These are phyloP conservation scores for Nothobranchius furzeri DNA, from an alignment of 2,113 vertebrate species.

Conservation along the genomic window DNA sequence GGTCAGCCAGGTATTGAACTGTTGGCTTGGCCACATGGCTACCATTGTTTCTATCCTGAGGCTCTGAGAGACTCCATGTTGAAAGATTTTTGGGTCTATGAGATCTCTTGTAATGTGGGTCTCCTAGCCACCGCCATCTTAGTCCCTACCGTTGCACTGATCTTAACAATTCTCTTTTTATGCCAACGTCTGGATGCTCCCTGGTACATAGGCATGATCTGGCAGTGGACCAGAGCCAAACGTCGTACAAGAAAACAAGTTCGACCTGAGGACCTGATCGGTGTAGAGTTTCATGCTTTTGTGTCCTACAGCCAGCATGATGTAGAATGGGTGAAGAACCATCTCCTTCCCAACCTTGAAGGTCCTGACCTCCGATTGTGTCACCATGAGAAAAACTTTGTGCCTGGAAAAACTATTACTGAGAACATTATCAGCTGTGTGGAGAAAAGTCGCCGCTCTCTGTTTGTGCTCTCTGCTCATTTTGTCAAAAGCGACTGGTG, in stretches of 20 bases:
- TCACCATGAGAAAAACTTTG: conserved; percentile 87
- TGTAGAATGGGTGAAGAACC: conserved; percentile 81
- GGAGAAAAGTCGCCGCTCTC: conserved; percentile 86
- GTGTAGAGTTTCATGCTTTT: conserved; percentile 86
- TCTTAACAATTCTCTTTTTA: conserved; percentile 53
- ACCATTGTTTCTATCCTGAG: conserved; percentile 84
- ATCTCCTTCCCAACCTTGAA: conserved; percentile 84
- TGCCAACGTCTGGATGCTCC: conserved; percentile 82
- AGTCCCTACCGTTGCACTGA: conserved; percentile 63
- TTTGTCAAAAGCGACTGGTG: conserved; percentile 95
- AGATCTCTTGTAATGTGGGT: conserved; percentile 77
- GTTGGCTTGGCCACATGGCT: conserved; percentile 80
- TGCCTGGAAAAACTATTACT: conserved; percentile 86
- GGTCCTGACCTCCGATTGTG: conserved; percentile 77
- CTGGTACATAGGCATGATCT: conserved; percentile 89
- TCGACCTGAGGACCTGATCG: conserved; percentile 46
- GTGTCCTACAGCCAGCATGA: conserved; percentile 89
- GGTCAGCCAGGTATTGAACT: conserved; percentile 52
- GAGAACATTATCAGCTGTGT: conserved; percentile 90
- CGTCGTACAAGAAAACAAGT: conserved; percentile 67
- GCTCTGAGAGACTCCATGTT: conserved; percentile 66
- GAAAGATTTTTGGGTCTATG: conserved; percentile 75
- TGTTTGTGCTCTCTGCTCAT: conserved; percentile 89
- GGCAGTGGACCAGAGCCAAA: conserved; percentile 87
- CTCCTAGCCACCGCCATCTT: conserved; percentile 79